Evolutionary conservation across 2,888 invertebrate species (phyloP).

Genomic region (Pteria penguin): DNA sequence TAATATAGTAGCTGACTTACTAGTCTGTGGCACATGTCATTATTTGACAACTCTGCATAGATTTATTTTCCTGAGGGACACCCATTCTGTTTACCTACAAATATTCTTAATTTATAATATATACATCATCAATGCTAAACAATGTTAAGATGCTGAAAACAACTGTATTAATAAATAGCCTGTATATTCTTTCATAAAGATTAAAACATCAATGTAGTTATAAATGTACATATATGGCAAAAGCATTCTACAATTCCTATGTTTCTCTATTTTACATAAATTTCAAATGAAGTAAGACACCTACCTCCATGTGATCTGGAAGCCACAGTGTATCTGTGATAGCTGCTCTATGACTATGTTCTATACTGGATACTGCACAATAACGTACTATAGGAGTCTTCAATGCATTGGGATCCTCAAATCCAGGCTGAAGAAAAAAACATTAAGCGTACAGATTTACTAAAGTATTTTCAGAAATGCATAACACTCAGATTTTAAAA

Average conservation of each 20-base stretch:
- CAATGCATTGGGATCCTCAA: conserved; percentile 79
- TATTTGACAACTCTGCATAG: conserved; percentile 73
- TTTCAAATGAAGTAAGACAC: no score
- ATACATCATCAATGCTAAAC: no score
- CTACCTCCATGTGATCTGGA: conserved; percentile 80
- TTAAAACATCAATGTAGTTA: neutral
- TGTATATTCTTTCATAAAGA: neutral
- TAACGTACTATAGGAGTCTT: conserved; percentile 79
- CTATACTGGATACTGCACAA: conserved; percentile 80
- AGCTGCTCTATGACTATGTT: conserved; percentile 77
- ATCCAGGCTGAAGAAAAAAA: no score
- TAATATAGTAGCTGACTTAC: conserved; percentile 70
- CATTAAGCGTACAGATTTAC: no score
- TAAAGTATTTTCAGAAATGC: no score
- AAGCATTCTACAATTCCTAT: no score
- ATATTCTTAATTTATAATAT: no score
- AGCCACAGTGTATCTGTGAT: conserved; percentile 80
- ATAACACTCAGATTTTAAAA: no score
- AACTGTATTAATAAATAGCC: neutral
- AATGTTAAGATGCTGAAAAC: no score
- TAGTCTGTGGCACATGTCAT: conserved; percentile 79
- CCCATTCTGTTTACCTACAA: conserved; percentile 79
- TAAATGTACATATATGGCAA: neutral
- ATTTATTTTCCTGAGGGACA: conserved; percentile 77
- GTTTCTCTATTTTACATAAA: neutral